phyloP scores from a whole-genome alignment of 2,113 vertebrate genomes.

The Syngnathus typhle region DNA sequence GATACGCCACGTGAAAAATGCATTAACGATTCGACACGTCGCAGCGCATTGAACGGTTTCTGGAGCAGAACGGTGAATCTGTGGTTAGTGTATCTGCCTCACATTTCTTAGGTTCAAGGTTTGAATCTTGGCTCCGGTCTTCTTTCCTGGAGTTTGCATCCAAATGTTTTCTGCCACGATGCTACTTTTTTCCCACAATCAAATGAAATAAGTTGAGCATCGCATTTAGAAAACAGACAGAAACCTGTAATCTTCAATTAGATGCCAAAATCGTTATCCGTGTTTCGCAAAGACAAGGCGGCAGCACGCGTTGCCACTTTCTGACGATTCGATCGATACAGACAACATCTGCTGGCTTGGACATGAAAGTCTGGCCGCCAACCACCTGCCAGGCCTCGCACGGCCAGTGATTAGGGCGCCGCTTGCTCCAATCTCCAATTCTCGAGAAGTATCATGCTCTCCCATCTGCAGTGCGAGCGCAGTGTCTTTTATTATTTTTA shows the following conservation, averaged over 20 bases:
- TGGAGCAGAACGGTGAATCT: background rate
- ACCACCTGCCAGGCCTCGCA: conserved; percentile 52
- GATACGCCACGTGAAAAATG: background rate
- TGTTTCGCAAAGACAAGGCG: conserved; percentile 37
- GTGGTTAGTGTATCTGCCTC: background rate
- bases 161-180: too few species aligned
- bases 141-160: background rate
- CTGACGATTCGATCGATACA: conserved; percentile 55
- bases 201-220: background rate
- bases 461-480: conserved; percentile 46
- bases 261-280: conserved; percentile 6
- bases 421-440: conserved; percentile 25
- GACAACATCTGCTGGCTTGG: conserved; percentile 46
- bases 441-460: conserved; percentile 37
- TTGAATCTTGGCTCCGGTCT: background rate
- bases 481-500: conserved; percentile 50
- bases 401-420: conserved; percentile 38
- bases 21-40: background rate
- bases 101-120: background rate
- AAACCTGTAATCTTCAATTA: background rate
- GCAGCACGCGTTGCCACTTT: conserved; percentile 19
- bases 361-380: conserved; percentile 44
- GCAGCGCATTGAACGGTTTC: background rate
- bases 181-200: too few species aligned
- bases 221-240: background rate